Percentiles rank a stretch among this genome's conserved stretches.
phyloP scores from a whole-genome alignment of 2,113 vertebrate genomes.

The Dicentrarchus labrax region DNA sequence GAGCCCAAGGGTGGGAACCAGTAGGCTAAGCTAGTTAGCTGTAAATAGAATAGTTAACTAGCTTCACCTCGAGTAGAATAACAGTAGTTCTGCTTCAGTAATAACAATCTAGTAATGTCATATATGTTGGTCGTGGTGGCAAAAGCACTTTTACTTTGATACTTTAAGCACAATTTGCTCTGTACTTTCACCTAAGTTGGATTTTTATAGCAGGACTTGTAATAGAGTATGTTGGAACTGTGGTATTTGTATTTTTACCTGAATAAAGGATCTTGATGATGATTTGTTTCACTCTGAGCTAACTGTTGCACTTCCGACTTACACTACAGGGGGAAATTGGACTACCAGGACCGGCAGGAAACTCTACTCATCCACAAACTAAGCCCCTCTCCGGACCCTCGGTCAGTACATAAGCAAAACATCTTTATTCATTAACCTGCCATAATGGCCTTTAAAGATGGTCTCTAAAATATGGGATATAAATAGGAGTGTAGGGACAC shows the following conservation, averaged over 20 bases:
- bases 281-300: neutral
- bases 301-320: slow-evolving; percentile 32
- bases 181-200: neutral
- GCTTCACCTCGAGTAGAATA: too few species aligned
- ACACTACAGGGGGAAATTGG: slow-evolving; percentile 82
- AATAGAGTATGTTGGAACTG: neutral
- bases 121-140: neutral
- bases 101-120: neutral
- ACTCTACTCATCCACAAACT: slow-evolving; percentile 46
- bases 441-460: neutral
- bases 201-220: neutral
- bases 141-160: neutral
- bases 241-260: neutral
- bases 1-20: too few species aligned
- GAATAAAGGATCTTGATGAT: neutral
- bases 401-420: slow-evolving; percentile 41
- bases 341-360: slow-evolving; percentile 75
- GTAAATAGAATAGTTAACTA: too few species aligned
- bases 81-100: neutral
- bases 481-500: neutral
- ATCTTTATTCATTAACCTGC: neutral
- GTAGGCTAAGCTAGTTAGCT: too few species aligned
- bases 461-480: neutral
- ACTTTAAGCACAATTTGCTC: neutral
- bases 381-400: neutral